Conservation (phyloP, 2,113 vertebrate genomes). For the Tiliqua scincoides region DNA sequence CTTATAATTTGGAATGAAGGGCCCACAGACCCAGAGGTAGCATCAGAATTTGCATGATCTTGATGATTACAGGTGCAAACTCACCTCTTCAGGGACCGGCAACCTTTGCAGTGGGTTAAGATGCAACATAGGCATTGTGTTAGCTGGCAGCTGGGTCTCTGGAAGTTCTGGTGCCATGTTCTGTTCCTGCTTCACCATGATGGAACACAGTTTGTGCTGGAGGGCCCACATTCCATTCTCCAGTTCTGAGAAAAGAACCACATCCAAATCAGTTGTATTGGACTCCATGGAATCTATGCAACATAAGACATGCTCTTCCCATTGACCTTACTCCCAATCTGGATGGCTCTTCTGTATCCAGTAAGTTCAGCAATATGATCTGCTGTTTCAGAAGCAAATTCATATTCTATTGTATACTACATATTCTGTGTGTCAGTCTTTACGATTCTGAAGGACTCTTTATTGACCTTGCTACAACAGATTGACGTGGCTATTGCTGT, state of each 20-base stretch:
- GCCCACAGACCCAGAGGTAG: background rate
- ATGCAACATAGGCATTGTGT: conserved; percentile 80
- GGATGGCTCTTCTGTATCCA: too few species aligned
- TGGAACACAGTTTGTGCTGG: conserved; percentile 91
- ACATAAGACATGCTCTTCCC: conserved; percentile 15
- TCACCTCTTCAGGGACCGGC: conserved; percentile 83
- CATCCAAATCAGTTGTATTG: conserved; percentile 31
- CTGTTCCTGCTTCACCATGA: conserved; percentile 97
- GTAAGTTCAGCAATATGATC: background rate
- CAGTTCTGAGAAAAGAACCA: conserved; percentile 77
- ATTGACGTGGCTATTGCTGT: background rate
- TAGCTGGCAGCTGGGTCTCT: conserved; percentile 72
- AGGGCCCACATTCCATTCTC: conserved; percentile 90
- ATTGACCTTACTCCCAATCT: background rate
- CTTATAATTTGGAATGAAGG: background rate
- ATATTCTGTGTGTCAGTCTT: background rate
- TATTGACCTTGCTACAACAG: background rate
- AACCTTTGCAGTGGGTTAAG: conserved; percentile 86
- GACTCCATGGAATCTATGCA: conserved; percentile 46
- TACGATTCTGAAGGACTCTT: background rate
- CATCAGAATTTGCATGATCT: background rate
- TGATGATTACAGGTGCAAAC: conserved; percentile 17
- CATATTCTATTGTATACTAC: background rate
- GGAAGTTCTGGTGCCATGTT: conserved; percentile 79
- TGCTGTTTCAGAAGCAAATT: background rate